Evolutionary conservation across 2,797 vertebrate species (phyloP).

Genomic region (Muraenolepis orangiensis): DNA sequence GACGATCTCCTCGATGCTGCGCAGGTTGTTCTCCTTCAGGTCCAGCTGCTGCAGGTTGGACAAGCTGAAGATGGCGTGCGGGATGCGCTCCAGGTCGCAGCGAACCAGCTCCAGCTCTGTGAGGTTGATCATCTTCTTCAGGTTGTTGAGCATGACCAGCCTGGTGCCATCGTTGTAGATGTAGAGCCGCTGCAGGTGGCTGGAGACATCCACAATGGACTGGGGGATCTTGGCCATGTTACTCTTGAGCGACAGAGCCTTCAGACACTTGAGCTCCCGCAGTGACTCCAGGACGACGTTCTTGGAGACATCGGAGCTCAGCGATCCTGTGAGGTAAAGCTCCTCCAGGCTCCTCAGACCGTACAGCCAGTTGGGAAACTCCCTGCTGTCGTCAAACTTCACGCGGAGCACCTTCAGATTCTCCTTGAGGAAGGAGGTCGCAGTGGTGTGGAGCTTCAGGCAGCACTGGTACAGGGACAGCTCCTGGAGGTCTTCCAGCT

Average conservation of each 20-base stretch:
- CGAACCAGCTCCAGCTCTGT: conserved; percentile 90
- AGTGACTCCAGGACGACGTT: conserved; percentile 93
- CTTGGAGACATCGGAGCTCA: conserved; percentile 88
- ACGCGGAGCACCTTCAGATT: conserved; percentile 93
- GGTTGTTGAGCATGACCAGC: conserved; percentile 94
- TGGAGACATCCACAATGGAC: conserved; percentile 89
- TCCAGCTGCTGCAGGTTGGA: conserved; percentile 89
- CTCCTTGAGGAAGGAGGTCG: conserved; percentile 90
- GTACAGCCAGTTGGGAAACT: conserved; percentile 93
- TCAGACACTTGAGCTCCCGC: conserved; percentile 92
- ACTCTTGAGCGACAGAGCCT: conserved; percentile 91
- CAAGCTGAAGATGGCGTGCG: conserved; percentile 94
- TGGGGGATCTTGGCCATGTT: conserved; percentile 95
- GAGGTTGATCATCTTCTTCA: conserved; percentile 96
- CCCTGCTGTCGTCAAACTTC: conserved; percentile 94
- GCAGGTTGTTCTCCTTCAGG: conserved; percentile 96
- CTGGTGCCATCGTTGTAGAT: conserved; percentile 95
- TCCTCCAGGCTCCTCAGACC: conserved; percentile 91
- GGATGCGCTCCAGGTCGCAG: conserved; percentile 96
- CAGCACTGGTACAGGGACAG: conserved; percentile 92
- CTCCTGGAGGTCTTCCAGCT: conserved; percentile 93
- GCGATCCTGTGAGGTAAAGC: conserved; percentile 86
- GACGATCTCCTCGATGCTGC: conserved; percentile 95
- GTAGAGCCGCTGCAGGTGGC: conserved; percentile 88
- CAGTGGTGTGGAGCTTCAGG: conserved; percentile 88